Conservation (phyloP, 2,888 invertebrate species). For the Colostygia pectinataria region DNA sequence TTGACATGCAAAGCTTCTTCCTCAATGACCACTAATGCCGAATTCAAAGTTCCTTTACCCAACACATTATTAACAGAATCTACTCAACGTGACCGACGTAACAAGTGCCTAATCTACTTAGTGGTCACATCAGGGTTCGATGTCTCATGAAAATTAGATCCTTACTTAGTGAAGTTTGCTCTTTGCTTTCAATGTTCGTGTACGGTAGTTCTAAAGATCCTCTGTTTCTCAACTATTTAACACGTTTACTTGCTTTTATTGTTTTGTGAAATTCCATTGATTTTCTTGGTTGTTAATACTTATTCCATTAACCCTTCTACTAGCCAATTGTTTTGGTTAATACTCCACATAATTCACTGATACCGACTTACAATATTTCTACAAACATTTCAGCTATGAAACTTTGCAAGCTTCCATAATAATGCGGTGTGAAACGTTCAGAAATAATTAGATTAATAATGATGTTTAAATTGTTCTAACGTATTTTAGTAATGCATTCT, state of each 20-base stretch:
- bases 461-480: conserved; percentile 20
- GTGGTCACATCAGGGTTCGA: conserved; percentile 59
- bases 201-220: conserved; percentile 7
- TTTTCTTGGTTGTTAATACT: too few relatives aligned
- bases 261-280: background rate
- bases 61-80: conserved; percentile 51
- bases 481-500: conserved; percentile 12
- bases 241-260: conserved; percentile 10
- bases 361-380: background rate
- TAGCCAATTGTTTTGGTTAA: too few relatives aligned
- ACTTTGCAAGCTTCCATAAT: conserved; percentile 2
- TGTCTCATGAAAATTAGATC: conserved; percentile 65
- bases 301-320: too few relatives aligned
- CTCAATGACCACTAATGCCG: conserved; percentile 49
- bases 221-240: conserved; percentile 19
- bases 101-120: conserved; percentile 66
- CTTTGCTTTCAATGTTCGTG: conserved; percentile 30
- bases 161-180: conserved; percentile 48
- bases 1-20: conserved; percentile 41
- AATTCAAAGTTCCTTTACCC: conserved; percentile 47
- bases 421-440: conserved; percentile 9
- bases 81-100: conserved; percentile 49
- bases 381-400: conserved; percentile 1
- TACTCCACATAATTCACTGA: background rate
- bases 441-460: conserved; percentile 16